Percentiles rank a stretch among this genome's conserved stretches.
Evolutionary conservation across 92 coral and sea anemone species (phyloP).

Genomic region (Bergia sp.): DNA sequence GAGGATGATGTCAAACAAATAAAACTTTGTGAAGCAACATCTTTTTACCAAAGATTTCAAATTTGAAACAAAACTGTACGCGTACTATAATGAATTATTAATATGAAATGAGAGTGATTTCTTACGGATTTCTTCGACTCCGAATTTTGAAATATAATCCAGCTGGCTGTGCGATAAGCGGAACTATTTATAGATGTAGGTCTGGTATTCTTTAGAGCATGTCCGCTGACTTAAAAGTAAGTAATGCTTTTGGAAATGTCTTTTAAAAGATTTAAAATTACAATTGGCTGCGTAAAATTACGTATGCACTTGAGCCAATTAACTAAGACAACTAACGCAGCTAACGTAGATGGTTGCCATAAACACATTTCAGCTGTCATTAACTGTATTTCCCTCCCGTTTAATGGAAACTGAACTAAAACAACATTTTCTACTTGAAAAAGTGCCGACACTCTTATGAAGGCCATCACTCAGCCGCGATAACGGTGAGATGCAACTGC

Average conservation of each 20-base stretch:
- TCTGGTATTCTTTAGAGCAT: no score
- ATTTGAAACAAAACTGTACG: not conserved
- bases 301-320: no score
- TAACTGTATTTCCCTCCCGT: not conserved
- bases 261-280: no score
- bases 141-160: no score
- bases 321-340: no score
- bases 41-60: no score
- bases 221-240: not conserved
- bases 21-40: not conserved
- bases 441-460: slow-evolving; percentile 34
- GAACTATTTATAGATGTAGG: no score
- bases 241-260: not conserved
- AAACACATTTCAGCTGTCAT: not conserved
- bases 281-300: not conserved
- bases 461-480: slow-evolving; percentile 1
- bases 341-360: not conserved
- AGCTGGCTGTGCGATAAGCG: not conserved
- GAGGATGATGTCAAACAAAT: not conserved
- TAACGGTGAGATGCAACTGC: not conserved
- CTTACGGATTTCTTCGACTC: not conserved
- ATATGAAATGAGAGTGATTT: no score
- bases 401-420: slow-evolving; percentile 4
- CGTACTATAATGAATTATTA: no score
- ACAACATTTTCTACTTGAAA: slow-evolving; percentile 37